Percentiles rank a stretch among this genome's conserved stretches.
These are phyloP conservation scores for Serripes groenlandicus DNA, from an alignment of 2,888 invertebrate species.

Conservation along the genomic window DNA sequence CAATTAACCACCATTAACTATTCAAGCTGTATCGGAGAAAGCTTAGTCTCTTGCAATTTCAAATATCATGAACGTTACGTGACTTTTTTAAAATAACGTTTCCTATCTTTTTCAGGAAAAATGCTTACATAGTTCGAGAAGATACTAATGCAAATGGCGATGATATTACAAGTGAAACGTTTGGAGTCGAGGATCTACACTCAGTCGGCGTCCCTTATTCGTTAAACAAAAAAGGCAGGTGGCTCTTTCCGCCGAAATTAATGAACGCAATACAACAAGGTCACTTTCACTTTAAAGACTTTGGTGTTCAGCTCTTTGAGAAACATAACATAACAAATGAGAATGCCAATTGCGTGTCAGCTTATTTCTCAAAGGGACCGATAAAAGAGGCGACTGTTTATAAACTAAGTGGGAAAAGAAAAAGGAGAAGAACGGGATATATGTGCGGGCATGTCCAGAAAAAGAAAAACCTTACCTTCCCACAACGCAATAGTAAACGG, in stretches of 20 bases:
- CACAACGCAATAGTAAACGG: not conserved
- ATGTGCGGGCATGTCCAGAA: slow-evolving; percentile 53
- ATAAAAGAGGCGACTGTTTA: slow-evolving; percentile 4
- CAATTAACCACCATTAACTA: too few relatives aligned
- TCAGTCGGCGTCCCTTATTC: slow-evolving; percentile 70
- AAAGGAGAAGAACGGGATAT: slow-evolving; percentile 41
- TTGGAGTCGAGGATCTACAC: slow-evolving; percentile 1
- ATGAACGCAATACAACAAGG: slow-evolving; percentile 57
- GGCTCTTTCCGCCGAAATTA: slow-evolving; percentile 72
- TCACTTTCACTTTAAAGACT: slow-evolving; percentile 39
- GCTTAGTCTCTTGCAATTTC: too few relatives aligned
- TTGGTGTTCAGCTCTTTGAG: slow-evolving; percentile 64
- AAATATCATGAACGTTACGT: too few relatives aligned
- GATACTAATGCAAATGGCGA: slow-evolving; percentile 3
- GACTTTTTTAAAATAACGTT: too few relatives aligned
- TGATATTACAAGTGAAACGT: not conserved
- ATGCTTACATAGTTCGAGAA: slow-evolving; percentile 4
- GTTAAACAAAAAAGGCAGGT: slow-evolving; percentile 77
- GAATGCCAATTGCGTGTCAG: slow-evolving; percentile 64
- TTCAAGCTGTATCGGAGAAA: too few relatives aligned
- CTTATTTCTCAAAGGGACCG: slow-evolving; percentile 34
- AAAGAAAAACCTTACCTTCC: not conserved
- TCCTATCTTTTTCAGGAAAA: not conserved
- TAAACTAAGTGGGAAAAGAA: not conserved
- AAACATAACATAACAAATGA: slow-evolving; percentile 65